phyloP scores from a whole-genome alignment of 2,113 vertebrate genomes.

The Anhinga rufa region DNA sequence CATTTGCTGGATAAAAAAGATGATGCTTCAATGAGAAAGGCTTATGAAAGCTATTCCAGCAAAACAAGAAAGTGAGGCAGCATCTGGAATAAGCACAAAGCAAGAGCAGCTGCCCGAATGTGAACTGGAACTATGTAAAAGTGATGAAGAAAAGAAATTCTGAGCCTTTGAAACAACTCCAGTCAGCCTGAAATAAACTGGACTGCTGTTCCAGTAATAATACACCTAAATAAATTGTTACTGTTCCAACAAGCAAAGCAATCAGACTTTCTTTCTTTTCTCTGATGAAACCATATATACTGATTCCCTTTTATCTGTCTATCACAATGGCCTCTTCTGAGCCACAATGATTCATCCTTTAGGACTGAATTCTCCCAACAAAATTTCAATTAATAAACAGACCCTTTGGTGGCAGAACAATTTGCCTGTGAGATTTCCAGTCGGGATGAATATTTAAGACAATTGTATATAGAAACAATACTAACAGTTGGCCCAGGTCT shows the following conservation, averaged over 20 bases:
- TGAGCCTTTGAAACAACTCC: conserved; percentile 23
- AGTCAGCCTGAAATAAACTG: conserved; percentile 24
- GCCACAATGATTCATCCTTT: background rate
- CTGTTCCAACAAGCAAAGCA: background rate
- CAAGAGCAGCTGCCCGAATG: background rate
- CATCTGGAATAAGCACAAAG: background rate
- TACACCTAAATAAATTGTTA: background rate
- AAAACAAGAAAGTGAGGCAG: background rate
- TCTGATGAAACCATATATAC: background rate
- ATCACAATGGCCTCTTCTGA: background rate
- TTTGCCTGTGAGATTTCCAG: background rate
- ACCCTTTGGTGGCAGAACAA: background rate
- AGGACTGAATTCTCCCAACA: background rate
- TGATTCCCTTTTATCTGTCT: background rate
- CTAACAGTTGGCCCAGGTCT: background rate
- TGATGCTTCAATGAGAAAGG: background rate
- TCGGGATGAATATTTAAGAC: background rate
- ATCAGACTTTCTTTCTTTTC: background rate
- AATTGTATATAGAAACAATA: background rate
- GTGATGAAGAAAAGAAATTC: background rate
- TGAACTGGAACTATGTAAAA: background rate
- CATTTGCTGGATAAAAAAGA: background rate
- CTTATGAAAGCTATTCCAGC: background rate
- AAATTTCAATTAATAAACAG: background rate
- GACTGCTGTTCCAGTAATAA: background rate